Evolutionary conservation across 2,888 invertebrate species (phyloP), one percentile per base, ranked within the genome.

Genomic region (Gerris lacustris): DNA sequence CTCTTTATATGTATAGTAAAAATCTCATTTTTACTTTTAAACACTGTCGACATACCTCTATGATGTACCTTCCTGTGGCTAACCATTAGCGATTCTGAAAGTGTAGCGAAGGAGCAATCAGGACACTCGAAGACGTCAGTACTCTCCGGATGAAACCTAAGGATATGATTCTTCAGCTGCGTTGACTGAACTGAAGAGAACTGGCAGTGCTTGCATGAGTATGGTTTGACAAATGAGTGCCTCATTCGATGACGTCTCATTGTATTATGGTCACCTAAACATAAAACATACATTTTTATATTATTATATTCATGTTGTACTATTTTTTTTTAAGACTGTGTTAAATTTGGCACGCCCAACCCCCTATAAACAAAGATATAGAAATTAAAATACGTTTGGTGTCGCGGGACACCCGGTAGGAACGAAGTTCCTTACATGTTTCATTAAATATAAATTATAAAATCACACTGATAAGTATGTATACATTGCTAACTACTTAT

Each of bases 201-300:
- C 7, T 11, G 64, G 18, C 64, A 64, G 64, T 64, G 64, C 64
- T n/a, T n/a, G 31, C 64, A 64, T 2, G 11, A 9, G 18, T 64
- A 64, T n/a, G 64, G 64, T 31, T 31, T 64, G 9, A 18, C 9
- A 5, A 18, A n/a, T 64, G 18, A n/a, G 31, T 64, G 64, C 17
- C 64, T 64, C 31, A 64, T 18, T 31, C 31, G 17, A 18, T 64
- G 64, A 9, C 64, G 9, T 31, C 64, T n/a, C 18, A 64, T 11
- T 7, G 64, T 64, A 18, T 64, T 64, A 17, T 64, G 64, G 17
- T 64, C 64, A n/a, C 64, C 64, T 64, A 18, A 64, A 11, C 9
- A 31, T n/a, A 9, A 64, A 17, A 31, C 31, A 31, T 31, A 31
- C 31, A 31, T 31, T 31, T 31, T 31, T 31, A 31, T 31, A 2